Conservation (phyloP, 2,888 invertebrate genomes). For the Acronicta alni region DNA sequence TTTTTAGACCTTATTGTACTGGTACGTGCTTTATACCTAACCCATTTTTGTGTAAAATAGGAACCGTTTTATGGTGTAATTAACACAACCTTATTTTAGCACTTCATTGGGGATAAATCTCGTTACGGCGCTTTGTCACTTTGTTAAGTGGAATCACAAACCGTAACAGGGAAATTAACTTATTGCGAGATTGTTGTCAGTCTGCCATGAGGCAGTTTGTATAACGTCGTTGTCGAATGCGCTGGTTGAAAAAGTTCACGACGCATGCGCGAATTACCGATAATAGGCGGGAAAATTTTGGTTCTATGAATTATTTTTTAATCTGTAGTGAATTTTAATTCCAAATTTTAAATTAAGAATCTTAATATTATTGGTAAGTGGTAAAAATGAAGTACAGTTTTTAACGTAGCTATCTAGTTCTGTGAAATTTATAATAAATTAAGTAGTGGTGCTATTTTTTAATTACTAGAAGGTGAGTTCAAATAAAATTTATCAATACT, state of each 20-base stretch:
- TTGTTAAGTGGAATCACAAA: conserved; percentile 60
- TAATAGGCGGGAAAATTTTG: conserved; percentile 66
- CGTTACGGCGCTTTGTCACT: conserved; percentile 41
- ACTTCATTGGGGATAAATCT: conserved; percentile 26
- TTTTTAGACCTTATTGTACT: no score
- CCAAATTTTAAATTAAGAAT: conserved; percentile 9
- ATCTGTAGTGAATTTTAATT: conserved; percentile 5
- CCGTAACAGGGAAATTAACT: conserved; percentile 68
- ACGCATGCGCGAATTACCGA: conserved; percentile 66
- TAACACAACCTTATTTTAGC: conserved; percentile 20
- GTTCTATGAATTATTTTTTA: conserved; percentile 12
- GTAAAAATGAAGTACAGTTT: conserved; percentile 22
- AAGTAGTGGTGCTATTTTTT: conserved; percentile 6
- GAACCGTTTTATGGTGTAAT: not conserved
- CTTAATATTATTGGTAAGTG: no score
- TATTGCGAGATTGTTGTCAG: conserved; percentile 67
- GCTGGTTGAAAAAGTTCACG: conserved; percentile 73
- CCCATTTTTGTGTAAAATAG: no score
- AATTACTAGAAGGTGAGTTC: conserved; percentile 26
- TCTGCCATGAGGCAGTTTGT: conserved; percentile 72
- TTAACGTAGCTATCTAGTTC: conserved; percentile 19
- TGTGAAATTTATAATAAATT: conserved; percentile 19
- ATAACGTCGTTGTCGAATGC: conserved; percentile 72
- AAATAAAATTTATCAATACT: not conserved
- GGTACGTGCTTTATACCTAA: no score